These are phyloP conservation scores for Apamea sordens DNA, from an alignment of 2,888 invertebrate genomes.

Conservation along the genomic window DNA sequence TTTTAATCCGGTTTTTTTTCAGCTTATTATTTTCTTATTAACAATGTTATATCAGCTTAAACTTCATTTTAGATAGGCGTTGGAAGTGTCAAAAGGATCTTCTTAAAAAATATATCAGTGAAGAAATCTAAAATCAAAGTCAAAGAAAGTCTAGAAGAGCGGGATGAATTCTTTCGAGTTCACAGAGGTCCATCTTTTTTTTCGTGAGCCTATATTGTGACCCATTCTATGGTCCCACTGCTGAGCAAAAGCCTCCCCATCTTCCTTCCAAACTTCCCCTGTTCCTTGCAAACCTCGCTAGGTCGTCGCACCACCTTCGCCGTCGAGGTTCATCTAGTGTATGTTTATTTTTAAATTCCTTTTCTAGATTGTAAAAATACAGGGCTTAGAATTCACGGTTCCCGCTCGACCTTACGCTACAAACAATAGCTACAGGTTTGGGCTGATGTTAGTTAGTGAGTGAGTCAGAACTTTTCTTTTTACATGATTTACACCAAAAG, in stretches of 20 bases:
- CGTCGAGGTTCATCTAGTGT: neutral
- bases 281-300: too few relatives aligned
- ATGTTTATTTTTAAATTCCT: neutral
- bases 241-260: too few relatives aligned
- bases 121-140: neutral
- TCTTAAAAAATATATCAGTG: too few relatives aligned
- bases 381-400: neutral
- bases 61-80: neutral
- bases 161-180: neutral
- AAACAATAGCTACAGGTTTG: neutral
- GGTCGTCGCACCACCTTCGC: too few relatives aligned
- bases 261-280: too few relatives aligned
- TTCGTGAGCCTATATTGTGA: too few relatives aligned
- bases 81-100: neutral
- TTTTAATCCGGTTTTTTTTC: too few relatives aligned
- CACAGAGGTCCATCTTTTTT: neutral
- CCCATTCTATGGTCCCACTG: too few relatives aligned
- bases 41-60: too few relatives aligned
- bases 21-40: too few relatives aligned
- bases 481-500: neutral
- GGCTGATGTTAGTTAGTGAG: neutral
- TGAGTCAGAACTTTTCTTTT: neutral
- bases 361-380: neutral
- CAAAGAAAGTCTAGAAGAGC: neutral
- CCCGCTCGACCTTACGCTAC: neutral